Conservation (phyloP, 2,888 invertebrate species). For the Mimachlamys varia region DNA sequence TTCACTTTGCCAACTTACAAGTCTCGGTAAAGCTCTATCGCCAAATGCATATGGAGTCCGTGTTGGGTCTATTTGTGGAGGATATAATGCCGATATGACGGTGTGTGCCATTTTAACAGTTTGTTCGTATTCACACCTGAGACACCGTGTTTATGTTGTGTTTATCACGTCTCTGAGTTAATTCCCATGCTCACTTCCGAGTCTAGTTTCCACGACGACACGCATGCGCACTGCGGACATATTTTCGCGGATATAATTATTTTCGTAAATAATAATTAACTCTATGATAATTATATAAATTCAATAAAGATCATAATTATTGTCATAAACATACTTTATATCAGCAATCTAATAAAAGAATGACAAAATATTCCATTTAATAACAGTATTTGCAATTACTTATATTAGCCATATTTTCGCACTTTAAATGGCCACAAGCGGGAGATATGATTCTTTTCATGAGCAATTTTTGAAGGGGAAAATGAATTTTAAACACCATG, state of each 20-base stretch:
- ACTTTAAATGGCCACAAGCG: slow-evolving; percentile 27
- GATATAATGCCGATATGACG: slow-evolving; percentile 80
- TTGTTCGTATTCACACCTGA: slow-evolving; percentile 37
- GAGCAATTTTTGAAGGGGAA: background rate
- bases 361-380: no score
- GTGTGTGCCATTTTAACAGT: slow-evolving; percentile 75
- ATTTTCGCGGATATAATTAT: background rate
- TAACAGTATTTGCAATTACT: no score
- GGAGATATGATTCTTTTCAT: slow-evolving; percentile 13
- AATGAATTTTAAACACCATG: background rate
- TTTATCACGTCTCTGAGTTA: background rate
- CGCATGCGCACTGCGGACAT: slow-evolving; percentile 36
- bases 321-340: no score
- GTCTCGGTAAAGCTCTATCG: slow-evolving; percentile 79
- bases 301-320: no score
- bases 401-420: background rate
- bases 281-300: no score
- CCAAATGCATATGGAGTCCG: slow-evolving; percentile 81
- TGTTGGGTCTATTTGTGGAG: slow-evolving; percentile 80
- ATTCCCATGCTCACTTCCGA: slow-evolving; percentile 30
- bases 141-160: slow-evolving; percentile 47
- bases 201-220: slow-evolving; percentile 37
- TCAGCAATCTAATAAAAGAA: no score
- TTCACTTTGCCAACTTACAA: slow-evolving; percentile 70
- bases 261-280: background rate